These are phyloP conservation scores for Acholoe squamosa DNA, from an alignment of 2,888 invertebrate genomes.

Conservation along the genomic window DNA sequence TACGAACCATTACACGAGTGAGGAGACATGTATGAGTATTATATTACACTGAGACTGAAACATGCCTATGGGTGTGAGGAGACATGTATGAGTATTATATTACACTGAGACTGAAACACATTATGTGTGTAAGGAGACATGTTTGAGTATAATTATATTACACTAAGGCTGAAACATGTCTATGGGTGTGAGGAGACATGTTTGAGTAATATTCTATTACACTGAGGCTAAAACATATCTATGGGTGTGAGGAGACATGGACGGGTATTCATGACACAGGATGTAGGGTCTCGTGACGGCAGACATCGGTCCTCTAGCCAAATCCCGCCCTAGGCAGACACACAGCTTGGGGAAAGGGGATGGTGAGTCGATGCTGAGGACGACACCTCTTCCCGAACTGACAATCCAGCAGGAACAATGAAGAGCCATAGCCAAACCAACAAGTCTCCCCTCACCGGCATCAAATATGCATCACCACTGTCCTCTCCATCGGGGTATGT, in stretches of 20 bases:
- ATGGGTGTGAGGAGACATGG: neutral
- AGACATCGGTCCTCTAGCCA: neutral
- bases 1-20: too few species aligned
- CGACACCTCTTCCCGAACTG: neutral
- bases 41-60: neutral
- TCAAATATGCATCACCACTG: too few species aligned
- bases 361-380: neutral
- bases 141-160: neutral
- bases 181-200: neutral
- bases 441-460: too few species aligned
- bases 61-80: too few species aligned
- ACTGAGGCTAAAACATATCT: neutral
- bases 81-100: neutral
- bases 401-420: conserved; percentile 8
- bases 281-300: neutral
- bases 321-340: neutral
- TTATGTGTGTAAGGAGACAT: neutral
- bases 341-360: neutral
- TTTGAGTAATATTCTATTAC: neutral
- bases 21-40: neutral
- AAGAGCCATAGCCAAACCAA: neutral
- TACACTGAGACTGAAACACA: neutral
- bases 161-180: neutral
- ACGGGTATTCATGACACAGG: neutral
- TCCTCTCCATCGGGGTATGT: too few species aligned